phyloP scores from a whole-genome alignment of 2,797 vertebrate species.

The Meda fulgida region DNA sequence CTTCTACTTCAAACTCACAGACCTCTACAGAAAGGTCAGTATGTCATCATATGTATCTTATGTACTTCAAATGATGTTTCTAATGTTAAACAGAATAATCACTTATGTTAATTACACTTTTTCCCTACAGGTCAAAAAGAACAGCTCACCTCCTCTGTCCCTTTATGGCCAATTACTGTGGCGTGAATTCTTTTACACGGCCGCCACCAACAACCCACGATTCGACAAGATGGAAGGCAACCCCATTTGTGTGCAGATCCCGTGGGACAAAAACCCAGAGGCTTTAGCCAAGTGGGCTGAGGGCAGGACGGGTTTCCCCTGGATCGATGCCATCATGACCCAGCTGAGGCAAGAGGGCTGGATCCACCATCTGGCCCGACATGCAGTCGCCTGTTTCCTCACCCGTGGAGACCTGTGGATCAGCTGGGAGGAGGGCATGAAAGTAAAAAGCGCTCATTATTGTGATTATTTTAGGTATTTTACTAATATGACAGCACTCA shows the following conservation, averaged over 20 bases:
- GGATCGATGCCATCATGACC: conserved; percentile 99
- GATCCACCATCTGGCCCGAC: conserved; percentile 94
- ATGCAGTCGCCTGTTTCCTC: conserved; percentile 83
- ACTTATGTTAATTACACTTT: not conserved
- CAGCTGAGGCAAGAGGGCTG: conserved; percentile 95
- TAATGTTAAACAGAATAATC: not conserved
- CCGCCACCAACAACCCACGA: conserved; percentile 81
- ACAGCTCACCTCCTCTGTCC: conserved; percentile 80
- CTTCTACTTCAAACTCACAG: conserved; percentile 96
- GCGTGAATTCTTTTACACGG: conserved; percentile 83
- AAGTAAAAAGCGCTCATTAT: conserved; percentile 61
- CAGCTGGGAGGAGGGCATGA: conserved; percentile 85
- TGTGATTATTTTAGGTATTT: not conserved
- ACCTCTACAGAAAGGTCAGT: conserved; percentile 92
- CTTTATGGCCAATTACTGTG: conserved; percentile 83
- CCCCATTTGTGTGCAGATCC: conserved; percentile 82
- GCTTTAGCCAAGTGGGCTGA: conserved; percentile 85
- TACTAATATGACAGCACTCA: not conserved
- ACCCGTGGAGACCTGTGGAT: conserved; percentile 83
- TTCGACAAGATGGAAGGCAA: conserved; percentile 84
- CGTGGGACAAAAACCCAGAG: conserved; percentile 79
- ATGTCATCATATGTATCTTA: not conserved
- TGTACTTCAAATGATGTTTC: not conserved
- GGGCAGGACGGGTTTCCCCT: conserved; percentile 94
- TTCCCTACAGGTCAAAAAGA: conserved; percentile 65